Conservation (phyloP, 1,140 invertebrate genomes). For the Apis laboriosa region DNA sequence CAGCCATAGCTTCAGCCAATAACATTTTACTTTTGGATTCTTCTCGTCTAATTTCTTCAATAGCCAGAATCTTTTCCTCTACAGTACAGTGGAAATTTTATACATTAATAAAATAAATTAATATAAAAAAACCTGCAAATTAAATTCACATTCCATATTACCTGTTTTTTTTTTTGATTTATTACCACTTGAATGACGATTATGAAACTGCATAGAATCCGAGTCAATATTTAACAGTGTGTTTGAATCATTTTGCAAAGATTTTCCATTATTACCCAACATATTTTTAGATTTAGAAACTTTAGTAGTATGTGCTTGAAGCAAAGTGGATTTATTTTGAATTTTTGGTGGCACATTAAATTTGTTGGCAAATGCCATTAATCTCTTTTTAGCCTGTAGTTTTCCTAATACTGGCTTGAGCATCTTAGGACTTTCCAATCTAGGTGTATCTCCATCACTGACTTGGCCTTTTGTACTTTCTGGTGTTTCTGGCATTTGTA, state of each 20-base stretch:
- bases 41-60: slow-evolving; percentile 79
- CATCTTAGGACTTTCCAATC: slow-evolving; percentile 72
- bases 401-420: slow-evolving; percentile 79
- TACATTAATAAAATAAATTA: slow-evolving; percentile 2
- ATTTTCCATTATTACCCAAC: slow-evolving; percentile 34
- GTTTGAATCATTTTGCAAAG: slow-evolving; percentile 44
- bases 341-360: slow-evolving; percentile 70
- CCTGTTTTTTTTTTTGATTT: slow-evolving; percentile 64
- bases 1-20: slow-evolving; percentile 71
- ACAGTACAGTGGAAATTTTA: slow-evolving; percentile 8
- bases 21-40: slow-evolving; percentile 75
- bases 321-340: slow-evolving; percentile 52
- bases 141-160: slow-evolving; percentile 4
- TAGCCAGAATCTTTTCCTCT: slow-evolving; percentile 76
- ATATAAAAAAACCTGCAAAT: not conserved
- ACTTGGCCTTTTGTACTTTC: slow-evolving; percentile 69
- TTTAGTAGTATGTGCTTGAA: slow-evolving; percentile 37
- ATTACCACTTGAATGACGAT: slow-evolving; percentile 26
- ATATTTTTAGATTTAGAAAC: slow-evolving; percentile 47
- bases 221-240: slow-evolving; percentile 60
- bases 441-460: slow-evolving; percentile 60
- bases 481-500: slow-evolving; percentile 74
- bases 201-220: slow-evolving; percentile 38
- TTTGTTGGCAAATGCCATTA: slow-evolving; percentile 80
- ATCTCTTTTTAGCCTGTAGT: slow-evolving; percentile 78